Evolutionary conservation across 1,140 invertebrate species (phyloP).

Genomic region (Conus betulinus): DNA sequence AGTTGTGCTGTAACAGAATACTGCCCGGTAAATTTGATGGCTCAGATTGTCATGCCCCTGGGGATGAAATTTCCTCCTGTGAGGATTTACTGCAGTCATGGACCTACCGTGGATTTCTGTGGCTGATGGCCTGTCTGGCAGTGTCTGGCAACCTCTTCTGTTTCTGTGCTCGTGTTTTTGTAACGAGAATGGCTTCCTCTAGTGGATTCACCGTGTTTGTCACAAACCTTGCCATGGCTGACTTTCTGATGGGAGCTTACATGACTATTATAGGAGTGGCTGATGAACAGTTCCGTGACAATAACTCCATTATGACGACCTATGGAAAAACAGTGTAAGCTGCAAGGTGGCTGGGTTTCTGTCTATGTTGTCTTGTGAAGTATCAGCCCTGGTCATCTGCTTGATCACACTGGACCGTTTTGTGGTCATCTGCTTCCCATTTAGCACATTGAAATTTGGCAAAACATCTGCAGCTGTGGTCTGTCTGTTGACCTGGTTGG

Average conservation of each 20-base stretch:
- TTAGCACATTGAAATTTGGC: conserved; percentile 24
- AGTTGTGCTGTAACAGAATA: conserved; percentile 44
- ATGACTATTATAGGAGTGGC: conserved; percentile 35
- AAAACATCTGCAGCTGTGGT: neutral
- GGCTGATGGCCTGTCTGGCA: conserved; percentile 46
- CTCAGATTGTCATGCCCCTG: conserved; percentile 14
- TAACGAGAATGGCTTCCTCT: conserved; percentile 20
- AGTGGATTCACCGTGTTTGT: conserved; percentile 56
- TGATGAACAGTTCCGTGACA: conserved; percentile 42
- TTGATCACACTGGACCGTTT: conserved; percentile 40
- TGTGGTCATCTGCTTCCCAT: conserved; percentile 58
- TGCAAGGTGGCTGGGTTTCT: conserved; percentile 55
- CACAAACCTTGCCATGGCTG: conserved; percentile 60
- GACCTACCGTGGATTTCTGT: conserved; percentile 43
- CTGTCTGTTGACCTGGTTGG: conserved; percentile 6
- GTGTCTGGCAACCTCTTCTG: conserved; percentile 52
- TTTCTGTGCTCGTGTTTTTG: conserved; percentile 46
- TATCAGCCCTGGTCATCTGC: neutral
- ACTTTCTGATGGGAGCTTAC: conserved; percentile 65
- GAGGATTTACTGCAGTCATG: conserved; percentile 45
- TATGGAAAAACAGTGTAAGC: conserved; percentile 54
- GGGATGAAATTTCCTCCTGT: conserved; percentile 54
- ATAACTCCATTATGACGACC: conserved; percentile 56
- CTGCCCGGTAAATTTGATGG: conserved; percentile 32
- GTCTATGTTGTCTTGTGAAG: conserved; percentile 15